Conservation (phyloP, 2,113 vertebrate species). For the Nycticryphes semicollaris region DNA sequence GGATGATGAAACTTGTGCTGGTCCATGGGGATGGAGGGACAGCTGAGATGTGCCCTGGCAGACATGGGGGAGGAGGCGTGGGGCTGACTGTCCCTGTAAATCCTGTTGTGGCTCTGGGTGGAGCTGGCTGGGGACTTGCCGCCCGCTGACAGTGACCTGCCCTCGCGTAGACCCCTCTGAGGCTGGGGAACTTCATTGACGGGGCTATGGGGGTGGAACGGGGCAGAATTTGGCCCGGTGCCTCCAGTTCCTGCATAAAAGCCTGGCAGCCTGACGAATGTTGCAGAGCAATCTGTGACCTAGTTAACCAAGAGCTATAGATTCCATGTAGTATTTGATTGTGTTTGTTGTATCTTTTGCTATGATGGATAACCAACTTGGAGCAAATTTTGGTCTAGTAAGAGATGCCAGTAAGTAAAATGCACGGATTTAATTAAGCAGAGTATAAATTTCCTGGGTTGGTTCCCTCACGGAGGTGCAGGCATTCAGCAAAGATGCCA, state of each 20-base stretch:
- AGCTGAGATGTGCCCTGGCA: background rate
- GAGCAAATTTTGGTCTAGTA: background rate
- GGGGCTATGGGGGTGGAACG: background rate
- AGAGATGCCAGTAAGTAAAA: constrained; percentile 24
- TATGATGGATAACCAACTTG: background rate
- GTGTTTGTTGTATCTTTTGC: background rate
- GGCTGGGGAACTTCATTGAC: fast-evolving
- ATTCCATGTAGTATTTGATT: background rate
- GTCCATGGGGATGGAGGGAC: background rate
- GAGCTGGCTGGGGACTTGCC: background rate
- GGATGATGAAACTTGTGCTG: background rate
- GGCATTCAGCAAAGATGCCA: background rate
- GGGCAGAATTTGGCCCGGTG: background rate
- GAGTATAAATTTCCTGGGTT: background rate
- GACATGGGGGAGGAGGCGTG: fast-evolving
- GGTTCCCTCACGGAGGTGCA: background rate
- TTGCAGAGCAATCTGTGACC: constrained; percentile 38
- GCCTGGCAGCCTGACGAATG: background rate
- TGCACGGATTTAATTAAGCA: background rate
- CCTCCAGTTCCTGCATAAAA: background rate
- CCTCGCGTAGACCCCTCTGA: fast-evolving
- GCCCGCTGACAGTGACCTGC: background rate
- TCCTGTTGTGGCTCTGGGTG: background rate
- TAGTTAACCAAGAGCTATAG: background rate
- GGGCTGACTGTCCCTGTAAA: background rate